phyloP scores from a whole-genome alignment of 2,797 vertebrate genomes.

The Apogon hyalosoma region DNA sequence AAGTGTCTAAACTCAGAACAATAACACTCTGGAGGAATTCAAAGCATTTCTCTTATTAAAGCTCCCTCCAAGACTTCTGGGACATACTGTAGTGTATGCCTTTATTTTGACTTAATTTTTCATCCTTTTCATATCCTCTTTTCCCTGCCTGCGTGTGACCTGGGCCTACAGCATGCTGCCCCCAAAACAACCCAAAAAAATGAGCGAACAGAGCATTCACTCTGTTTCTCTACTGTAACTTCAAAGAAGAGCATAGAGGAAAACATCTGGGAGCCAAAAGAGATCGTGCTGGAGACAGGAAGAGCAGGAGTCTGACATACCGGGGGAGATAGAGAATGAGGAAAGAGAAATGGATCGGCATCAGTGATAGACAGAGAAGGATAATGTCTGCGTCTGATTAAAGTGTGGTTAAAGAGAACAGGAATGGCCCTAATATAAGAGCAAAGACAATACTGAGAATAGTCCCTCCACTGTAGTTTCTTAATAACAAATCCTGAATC shows the following conservation, averaged over 20 bases:
- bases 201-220: slow-evolving; percentile 48
- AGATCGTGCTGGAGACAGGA: slow-evolving; percentile 57
- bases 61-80: slow-evolving; percentile 56
- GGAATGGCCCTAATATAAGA: slow-evolving; percentile 42
- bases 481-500: slow-evolving; percentile 10
- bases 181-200: slow-evolving; percentile 60
- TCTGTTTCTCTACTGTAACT: slow-evolving; percentile 55
- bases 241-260: slow-evolving; percentile 70
- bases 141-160: slow-evolving; percentile 67
- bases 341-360: slow-evolving; percentile 59
- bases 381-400: slow-evolving; percentile 79
- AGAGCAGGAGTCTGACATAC: slow-evolving; percentile 56
- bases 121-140: slow-evolving; percentile 38
- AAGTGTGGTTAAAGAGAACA: slow-evolving; percentile 53
- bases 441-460: slow-evolving; percentile 20
- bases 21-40: slow-evolving; percentile 70
- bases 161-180: slow-evolving; percentile 26
- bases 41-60: slow-evolving; percentile 73
- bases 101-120: slow-evolving; percentile 60
- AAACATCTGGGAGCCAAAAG: slow-evolving; percentile 80
- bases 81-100: slow-evolving; percentile 50
- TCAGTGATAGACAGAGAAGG: slow-evolving; percentile 66
- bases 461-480: slow-evolving; percentile 23
- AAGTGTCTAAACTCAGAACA: slow-evolving; percentile 70
- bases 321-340: slow-evolving; percentile 42